Base-by-base conservation (phyloP, 2,113 vertebrate genomes). In the Gyps fulvus region DNA sequence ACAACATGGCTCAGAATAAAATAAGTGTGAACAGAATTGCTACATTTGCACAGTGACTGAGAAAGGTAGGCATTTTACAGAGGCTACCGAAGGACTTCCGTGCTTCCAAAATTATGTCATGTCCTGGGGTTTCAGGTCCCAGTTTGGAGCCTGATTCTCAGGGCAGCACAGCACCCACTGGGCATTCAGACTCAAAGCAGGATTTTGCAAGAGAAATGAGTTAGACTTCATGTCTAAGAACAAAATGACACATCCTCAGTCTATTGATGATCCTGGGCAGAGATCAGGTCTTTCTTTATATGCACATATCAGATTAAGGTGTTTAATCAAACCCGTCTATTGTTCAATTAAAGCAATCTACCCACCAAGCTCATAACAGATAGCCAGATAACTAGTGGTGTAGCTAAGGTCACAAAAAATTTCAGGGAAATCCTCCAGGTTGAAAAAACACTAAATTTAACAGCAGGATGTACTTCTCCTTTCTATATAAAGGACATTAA, bases 401-500 rank as follows among this genome's bases (percentile, higher is more conserved):
- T 54, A 87, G 16, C 13, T 82, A 47, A 71, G 19, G 49, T 77
- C 49, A 65, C 16, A 87, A 62, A 62, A 34, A 72, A 79, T 69
- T 81, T 84, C 81, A 95, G 31, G 27, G 26, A 78, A 89, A 66
- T 91, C 49, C 32, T 87, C 42, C 29, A 12, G 2, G 21, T 8
- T 77, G 54, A 89, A 92, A 94, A 85, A 79, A 54, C 21, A 62
- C 5, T 49, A 42, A 57, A 80, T 71, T 77, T 82, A 79, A 91
- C 13, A 77, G 27, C 6, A 80, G 17, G 18, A 77, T 50, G 9
- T 15, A 54, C 54, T 77, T 92, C 6, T 79, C 34, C 95, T 72
- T 87, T 81, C n/a, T 72, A 34, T 40, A 89, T n/a, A 94, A 96
- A 96, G 69, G 49, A 79, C 34, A 83, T 70, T 52, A 85, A 89